Percentiles rank a stretch among this genome's conserved stretches.
These are phyloP conservation scores for Bucco capensis DNA, from an alignment of 2,113 vertebrate genomes.

Conservation along the genomic window DNA sequence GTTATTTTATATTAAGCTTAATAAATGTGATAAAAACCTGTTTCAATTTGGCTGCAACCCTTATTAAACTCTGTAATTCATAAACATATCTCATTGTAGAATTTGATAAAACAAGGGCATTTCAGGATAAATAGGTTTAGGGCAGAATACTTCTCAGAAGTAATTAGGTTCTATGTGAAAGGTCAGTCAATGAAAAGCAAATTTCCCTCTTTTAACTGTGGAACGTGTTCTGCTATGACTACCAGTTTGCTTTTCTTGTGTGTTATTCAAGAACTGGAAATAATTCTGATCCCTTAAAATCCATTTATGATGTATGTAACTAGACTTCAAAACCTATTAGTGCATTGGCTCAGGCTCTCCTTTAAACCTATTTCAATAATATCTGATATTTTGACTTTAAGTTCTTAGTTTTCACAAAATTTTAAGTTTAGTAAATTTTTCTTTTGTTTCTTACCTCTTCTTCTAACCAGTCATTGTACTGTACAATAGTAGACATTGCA, in stretches of 20 bases:
- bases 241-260: background rate
- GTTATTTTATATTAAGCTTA: background rate
- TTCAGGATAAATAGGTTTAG: background rate
- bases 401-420: background rate
- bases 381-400: background rate
- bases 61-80: background rate
- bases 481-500: conserved; percentile 94
- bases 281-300: background rate
- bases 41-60: background rate
- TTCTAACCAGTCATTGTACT: conserved; percentile 98
- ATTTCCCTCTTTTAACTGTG: background rate
- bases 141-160: background rate
- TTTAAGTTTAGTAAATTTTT: background rate
- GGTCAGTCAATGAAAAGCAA: conserved; percentile 1
- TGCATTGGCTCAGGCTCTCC: background rate
- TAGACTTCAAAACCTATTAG: background rate
- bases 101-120: background rate
- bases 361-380: background rate
- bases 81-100: background rate
- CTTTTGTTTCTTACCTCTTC: conserved; percentile 85
- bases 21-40: background rate
- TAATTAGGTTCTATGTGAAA: background rate
- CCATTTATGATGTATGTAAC: background rate
- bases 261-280: background rate
- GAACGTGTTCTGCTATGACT: background rate